Evolutionary conservation across 2,113 vertebrate genomes (phyloP), one percentile per base, ranked within the genome.

Genomic region (Coturnix japonica): DNA sequence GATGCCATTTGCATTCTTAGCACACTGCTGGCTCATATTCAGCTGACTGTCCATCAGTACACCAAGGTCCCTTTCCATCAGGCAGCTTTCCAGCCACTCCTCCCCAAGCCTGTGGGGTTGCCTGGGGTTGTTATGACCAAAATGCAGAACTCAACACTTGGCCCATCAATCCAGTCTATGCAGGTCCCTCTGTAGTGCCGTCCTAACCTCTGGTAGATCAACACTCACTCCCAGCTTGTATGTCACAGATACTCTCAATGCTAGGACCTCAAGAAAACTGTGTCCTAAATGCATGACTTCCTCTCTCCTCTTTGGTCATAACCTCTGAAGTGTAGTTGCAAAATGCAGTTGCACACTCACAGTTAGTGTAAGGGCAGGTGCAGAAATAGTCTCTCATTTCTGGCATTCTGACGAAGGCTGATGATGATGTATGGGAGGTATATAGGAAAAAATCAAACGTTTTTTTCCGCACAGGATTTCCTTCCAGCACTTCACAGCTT

Each of bases 201-300:
- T 49, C 22, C 47, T 49, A 49, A 21, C 22, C 21, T 49, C 22
- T 49, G 22, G 47, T 21, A 49, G 47, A 49, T 49, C 47, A 49
- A 49, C 22, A 13, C 47, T 49, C 21, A 11, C 47, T 47, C 47
- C 47, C 22, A 49, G 47, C 21, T 20, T 25, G 47, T 49, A 51
- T 51, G 49, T 82, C 61, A 80, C 11, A 31, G 35, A 16, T 26
- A 46, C 6, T 3, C 1, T 16, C 9, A 65, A 25, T 79, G 6
- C 13, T 56, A 44, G 26, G 18, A 20, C 60, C 46, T 84, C 63
- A 63, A 10, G 41, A 44, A 60, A 74, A 49, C 65, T 12, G 25
- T 30, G 10, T 70, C 49, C 17, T 51, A 1, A 35, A 2, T 17
- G 44, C 13, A 11, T 64, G 26, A 18, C 0, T 0, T 74, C 17